phyloP scores from a whole-genome alignment of 2,113 vertebrate species.

The Cyphomyrus discorhynchus region DNA sequence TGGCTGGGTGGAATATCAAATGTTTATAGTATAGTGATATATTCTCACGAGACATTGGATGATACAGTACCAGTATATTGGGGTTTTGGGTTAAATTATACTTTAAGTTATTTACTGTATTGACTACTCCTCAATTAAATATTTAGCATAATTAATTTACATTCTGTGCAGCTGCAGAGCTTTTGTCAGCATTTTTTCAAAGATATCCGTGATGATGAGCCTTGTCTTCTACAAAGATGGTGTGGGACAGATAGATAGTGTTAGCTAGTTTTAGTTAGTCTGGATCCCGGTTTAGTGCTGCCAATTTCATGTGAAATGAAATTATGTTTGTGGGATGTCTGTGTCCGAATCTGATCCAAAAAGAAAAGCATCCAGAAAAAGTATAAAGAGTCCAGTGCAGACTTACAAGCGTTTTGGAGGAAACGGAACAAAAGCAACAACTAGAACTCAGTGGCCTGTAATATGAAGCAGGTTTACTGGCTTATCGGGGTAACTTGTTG shows the following conservation, averaged over 20 bases:
- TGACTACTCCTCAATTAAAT: background rate
- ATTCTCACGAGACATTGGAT: background rate
- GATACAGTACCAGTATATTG: background rate
- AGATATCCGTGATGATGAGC: background rate
- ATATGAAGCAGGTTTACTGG: too few relatives aligned
- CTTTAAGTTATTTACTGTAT: background rate
- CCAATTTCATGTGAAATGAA: background rate
- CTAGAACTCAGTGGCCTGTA: background rate
- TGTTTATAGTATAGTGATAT: background rate
- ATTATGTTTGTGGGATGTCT: background rate
- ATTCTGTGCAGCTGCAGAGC: background rate
- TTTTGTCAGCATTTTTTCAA: background rate
- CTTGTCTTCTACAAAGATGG: background rate
- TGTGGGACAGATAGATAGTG: background rate
- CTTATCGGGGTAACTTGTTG: too few relatives aligned
- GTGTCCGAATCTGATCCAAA: background rate
- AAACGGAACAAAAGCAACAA: background rate
- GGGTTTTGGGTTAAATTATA: background rate
- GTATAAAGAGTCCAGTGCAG: background rate
- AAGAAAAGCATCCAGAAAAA: background rate
- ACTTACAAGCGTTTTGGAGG: background rate
- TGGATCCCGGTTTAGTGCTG: background rate
- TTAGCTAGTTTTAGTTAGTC: background rate
- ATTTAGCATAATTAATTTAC: background rate
- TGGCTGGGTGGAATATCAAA: background rate